These are phyloP conservation scores for Ladona fulva DNA, from an alignment of 1,140 invertebrate species.

Conservation along the genomic window DNA sequence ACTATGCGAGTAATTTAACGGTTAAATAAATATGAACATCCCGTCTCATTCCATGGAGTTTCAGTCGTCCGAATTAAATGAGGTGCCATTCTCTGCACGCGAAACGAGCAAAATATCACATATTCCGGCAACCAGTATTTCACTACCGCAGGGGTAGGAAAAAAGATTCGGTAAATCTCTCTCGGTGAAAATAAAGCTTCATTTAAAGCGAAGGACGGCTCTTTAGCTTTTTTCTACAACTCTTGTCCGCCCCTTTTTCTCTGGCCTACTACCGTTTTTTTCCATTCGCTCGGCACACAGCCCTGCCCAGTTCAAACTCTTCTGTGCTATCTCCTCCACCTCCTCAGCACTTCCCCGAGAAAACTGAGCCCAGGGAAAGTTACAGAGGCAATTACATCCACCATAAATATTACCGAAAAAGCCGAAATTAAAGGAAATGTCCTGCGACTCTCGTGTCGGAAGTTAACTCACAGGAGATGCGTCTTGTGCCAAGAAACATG, in stretches of 20 bases:
- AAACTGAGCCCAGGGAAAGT: background rate
- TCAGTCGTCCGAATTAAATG: too few relatives aligned
- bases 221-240: background rate
- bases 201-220: background rate
- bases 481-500: too few relatives aligned
- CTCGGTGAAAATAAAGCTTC: background rate
- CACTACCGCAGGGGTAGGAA: too few relatives aligned
- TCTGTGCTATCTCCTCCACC: background rate
- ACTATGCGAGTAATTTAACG: too few relatives aligned
- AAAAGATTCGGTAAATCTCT: background rate
- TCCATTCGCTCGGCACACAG: background rate
- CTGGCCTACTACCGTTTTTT: background rate
- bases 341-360: background rate
- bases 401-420: conserved; percentile 1
- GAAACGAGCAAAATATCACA: too few relatives aligned
- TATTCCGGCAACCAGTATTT: too few relatives aligned
- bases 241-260: background rate
- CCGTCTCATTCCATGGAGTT: too few relatives aligned
- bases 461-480: too few relatives aligned
- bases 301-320: background rate
- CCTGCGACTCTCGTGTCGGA: background rate
- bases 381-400: background rate
- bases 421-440: background rate
- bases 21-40: too few relatives aligned
- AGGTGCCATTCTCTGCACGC: too few relatives aligned